Base-by-base conservation (phyloP, 2,888 invertebrate species). In the Syrphus vitripennis region DNA sequence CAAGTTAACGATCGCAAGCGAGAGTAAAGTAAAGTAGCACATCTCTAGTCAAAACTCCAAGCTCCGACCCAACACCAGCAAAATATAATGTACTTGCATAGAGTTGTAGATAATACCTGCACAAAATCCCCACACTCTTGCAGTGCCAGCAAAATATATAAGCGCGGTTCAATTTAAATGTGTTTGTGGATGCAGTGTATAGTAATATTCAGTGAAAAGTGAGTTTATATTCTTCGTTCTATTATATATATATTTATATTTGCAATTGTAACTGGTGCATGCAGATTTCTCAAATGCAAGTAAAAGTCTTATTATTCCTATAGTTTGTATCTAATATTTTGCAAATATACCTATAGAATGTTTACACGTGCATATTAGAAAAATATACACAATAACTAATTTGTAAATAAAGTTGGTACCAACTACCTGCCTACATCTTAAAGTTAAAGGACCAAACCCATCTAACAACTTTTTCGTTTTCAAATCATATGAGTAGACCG, bases 231-330 rank as follows among this genome's bases (percentile, higher is more conserved):
- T 63, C 24, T 69, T 34, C 45, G 57, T 21, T 34, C 67, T 71
- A 69, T 72, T 81, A 67, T 76, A 81, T 81, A 84, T 72, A 84
- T 53, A 45, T 71, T 26, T 40, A 71, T 72, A 84, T 81, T 65
- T n/a, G 48, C 61, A 72, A 77, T 82, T 86, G 84, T 81, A 77
- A 71, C 81, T 81, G 50, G 81, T 86, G 81, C 84, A 86, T 81
- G 81, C 77, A 77, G 81, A 86, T 82, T 77, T 81, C 61, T 77
- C 70, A 71, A 83, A 75, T 81, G 76, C 71, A 86, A 84, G 76
- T 81, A 82, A 80, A 84, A 84, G 81, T 81, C 14, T 29, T 24
- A 34, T 57, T 71, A 21, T 53, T 67, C 9, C 12, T 53, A 7
- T 55, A 31, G 79, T 34, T 26, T 50, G 31, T 67, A 21, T 12